These are phyloP conservation scores for Dicerorhinus sumatrensis DNA, from an alignment of 2,113 vertebrate species.

Conservation along the genomic window DNA sequence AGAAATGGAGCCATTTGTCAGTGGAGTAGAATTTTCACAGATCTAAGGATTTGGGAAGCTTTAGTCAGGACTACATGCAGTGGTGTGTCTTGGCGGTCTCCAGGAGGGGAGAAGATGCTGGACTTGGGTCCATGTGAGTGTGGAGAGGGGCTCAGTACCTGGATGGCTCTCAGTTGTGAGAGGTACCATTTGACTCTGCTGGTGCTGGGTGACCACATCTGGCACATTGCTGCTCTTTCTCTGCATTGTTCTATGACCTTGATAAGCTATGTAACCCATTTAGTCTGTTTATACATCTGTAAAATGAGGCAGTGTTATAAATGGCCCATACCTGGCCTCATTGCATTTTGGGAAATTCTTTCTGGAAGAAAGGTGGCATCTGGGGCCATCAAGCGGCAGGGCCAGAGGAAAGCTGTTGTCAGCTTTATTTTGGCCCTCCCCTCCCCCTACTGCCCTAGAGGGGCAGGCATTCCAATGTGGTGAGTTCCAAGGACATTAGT, in stretches of 20 bases:
- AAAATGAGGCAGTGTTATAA: not conserved
- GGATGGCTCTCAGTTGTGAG: not conserved
- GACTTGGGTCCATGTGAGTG: fast-evolving
- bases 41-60: not conserved
- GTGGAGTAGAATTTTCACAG: not conserved
- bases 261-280: not conserved
- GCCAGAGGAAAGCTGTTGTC: not conserved
- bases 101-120: not conserved
- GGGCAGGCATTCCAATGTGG: not conserved
- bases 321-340: not conserved
- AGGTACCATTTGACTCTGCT: not conserved
- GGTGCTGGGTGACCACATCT: not conserved
- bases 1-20: not conserved
- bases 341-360: conserved; percentile 6
- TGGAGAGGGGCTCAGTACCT: not conserved
- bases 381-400: not conserved
- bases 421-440: not conserved
- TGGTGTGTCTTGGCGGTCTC: not conserved
- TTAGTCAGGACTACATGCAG: not conserved
- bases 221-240: not conserved
- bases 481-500: not conserved
- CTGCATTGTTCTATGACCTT: not conserved
- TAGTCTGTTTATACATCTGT: not conserved
- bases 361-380: not conserved
- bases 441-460: too few relatives aligned